phyloP scores from a whole-genome alignment of 35 echinoderm and acorn worm species.

The Eucidaris tribuloides region DNA sequence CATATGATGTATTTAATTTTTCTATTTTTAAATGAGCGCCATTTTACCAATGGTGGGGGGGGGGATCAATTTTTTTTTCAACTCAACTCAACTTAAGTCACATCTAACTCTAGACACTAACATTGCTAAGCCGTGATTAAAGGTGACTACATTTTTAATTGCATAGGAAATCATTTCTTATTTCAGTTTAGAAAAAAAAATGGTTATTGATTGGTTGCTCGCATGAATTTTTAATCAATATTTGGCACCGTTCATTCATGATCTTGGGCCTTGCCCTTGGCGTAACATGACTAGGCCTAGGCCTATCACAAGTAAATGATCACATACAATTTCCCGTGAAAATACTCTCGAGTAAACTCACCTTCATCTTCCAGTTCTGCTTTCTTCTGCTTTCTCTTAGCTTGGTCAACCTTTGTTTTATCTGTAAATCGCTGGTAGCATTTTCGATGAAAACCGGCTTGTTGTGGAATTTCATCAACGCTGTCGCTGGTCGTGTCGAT shows the following conservation, averaged over 20 bases:
- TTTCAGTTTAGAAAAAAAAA: background rate
- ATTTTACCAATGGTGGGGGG: too few relatives aligned
- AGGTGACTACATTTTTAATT: background rate
- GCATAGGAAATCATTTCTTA: background rate
- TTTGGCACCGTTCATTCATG: background rate
- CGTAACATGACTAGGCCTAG: too few relatives aligned
- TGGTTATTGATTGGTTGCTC: background rate
- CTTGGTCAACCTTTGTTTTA: constrained; percentile 31
- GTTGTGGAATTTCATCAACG: too few relatives aligned
- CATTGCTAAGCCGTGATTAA: background rate
- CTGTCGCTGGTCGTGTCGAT: too few relatives aligned
- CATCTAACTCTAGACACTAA: background rate
- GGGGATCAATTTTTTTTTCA: too few relatives aligned
- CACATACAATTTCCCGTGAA: constrained; percentile 38
- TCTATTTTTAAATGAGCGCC: too few relatives aligned
- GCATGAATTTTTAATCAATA: background rate
- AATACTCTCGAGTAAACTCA: constrained; percentile 36
- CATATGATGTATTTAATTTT: background rate
- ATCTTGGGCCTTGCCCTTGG: background rate
- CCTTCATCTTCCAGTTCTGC: constrained; percentile 29
- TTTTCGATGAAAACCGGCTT: constrained; percentile 53
- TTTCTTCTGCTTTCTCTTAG: constrained; percentile 30
- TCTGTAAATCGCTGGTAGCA: constrained; percentile 50
- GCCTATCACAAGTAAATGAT: constrained; percentile 28
- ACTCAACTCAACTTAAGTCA: background rate